phyloP scores from a whole-genome alignment of 1,140 invertebrate species.

The Pararge aegeria region DNA sequence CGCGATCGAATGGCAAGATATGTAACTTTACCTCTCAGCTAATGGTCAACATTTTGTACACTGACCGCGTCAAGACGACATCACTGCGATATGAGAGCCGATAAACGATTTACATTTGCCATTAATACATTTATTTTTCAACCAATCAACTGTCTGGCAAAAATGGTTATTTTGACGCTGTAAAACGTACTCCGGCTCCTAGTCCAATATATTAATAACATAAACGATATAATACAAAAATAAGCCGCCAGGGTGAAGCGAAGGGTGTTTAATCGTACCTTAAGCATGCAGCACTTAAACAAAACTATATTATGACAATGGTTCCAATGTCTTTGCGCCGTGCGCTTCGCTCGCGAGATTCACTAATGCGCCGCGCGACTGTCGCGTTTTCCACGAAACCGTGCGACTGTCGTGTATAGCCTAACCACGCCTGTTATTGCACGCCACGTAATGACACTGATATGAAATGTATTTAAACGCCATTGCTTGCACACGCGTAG shows the following conservation, averaged over 20 bases:
- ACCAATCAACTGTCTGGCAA: neutral
- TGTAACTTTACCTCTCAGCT: neutral
- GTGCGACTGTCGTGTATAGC: neutral
- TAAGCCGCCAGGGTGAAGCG: conserved; percentile 16
- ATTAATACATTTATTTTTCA: neutral
- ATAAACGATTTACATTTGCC: neutral
- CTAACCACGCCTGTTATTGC: neutral
- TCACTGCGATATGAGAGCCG: neutral
- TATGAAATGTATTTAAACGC: conserved; percentile 1
- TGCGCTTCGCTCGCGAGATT: conserved; percentile 7
- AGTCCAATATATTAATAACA: conserved; percentile 21
- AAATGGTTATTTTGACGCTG: neutral
- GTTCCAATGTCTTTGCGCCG: conserved; percentile 6
- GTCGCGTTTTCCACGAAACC: neutral
- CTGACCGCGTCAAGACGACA: conserved; percentile 17
- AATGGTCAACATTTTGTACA: conserved; percentile 26
- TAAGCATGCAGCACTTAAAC: conserved; percentile 28
- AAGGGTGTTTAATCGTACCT: conserved; percentile 2
- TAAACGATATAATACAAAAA: conserved; percentile 27
- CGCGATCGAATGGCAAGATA: no score
- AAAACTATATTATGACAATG: conserved; percentile 6
- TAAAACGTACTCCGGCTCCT: neutral
- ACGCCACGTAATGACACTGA: neutral
- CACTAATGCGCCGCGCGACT: neutral
- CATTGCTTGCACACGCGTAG: neutral